Evolutionary conservation across 2,888 invertebrate species (phyloP).

Genomic region (Minunthozetes semirufus): DNA sequence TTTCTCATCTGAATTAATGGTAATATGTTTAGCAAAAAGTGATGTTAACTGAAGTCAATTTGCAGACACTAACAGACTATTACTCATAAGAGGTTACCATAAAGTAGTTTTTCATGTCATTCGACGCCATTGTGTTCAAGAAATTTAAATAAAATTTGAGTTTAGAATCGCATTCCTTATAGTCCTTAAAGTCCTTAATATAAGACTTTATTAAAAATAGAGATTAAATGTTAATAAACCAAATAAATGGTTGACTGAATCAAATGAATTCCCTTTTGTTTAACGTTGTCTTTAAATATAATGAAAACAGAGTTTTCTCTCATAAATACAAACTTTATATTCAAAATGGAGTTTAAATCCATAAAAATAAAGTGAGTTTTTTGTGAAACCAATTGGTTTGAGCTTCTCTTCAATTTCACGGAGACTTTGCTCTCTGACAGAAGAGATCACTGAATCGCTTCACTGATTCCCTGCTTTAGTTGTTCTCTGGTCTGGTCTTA

Average conservation of each 20-base stretch:
- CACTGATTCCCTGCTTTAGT: constrained; percentile 13
- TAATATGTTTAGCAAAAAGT: constrained; percentile 6
- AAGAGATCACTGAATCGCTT: constrained; percentile 1
- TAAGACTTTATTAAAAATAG: constrained; percentile 5
- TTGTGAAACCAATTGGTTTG: constrained; percentile 12
- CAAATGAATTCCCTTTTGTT: not conserved
- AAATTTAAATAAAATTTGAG: not conserved
- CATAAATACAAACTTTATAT: not conserved
- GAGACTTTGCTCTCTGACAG: constrained; percentile 20
- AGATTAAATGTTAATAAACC: constrained; percentile 16
- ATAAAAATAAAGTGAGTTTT: constrained; percentile 23
- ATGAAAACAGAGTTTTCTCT: not conserved
- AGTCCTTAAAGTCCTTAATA: not conserved
- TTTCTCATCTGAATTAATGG: constrained; percentile 1
- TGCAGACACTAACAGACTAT: not conserved
- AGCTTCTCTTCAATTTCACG: constrained; percentile 19
- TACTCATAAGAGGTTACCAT: constrained; percentile 10
- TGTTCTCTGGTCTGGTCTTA: not conserved
- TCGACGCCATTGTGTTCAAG: not conserved
- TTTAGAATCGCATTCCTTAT: not conserved
- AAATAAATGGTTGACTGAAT: constrained; percentile 18
- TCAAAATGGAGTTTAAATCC: constrained; percentile 23
- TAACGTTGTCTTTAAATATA: not conserved
- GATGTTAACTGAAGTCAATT: constrained; percentile 15
- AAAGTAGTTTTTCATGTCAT: constrained; percentile 21